Base-by-base conservation (phyloP, 1,140 invertebrate species). In the Trypoxylus dichotomus region DNA sequence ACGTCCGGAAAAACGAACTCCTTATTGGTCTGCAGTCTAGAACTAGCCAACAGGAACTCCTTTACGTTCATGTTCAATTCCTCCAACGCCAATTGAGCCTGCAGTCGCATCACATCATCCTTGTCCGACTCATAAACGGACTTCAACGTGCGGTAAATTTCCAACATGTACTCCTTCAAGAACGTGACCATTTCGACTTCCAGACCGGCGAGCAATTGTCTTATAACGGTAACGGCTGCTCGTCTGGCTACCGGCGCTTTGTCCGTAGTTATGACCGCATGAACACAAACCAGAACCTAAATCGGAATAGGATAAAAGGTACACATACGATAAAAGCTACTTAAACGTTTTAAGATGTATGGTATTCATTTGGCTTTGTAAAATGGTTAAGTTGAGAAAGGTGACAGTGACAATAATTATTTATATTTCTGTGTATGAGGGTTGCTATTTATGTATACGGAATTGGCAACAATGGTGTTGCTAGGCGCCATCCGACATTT, bases 161-260 rank as follows among this genome's bases (percentile, higher is more conserved):
- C 89, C 8, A 91, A 85, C 24, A 96, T 85, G 60, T 92, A 89
- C 47, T 90, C 89, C 81, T 91, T 91, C 11, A 96, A 84, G 77
- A 91, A 88, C 6, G 86, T 83, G 29, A 96, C 85, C 10, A 90
- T 89, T 81, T 94, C 91, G 82, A 87, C 90, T 21, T 92, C 93
- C 8, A 95, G 85, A 21, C 95, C 95, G 82, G 91, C 90, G 24
- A 96, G 84, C 43, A 96, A 84, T 78, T 93, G 88, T 37, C 91
- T 90, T 75, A 94, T 88, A 10, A 96, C 91, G 83, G 95, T 86
- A 7, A 94, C 91, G 25, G 93, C 93, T n/a, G 95, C 94, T 82
- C 94, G 88, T 76, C 94, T 87, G 43, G 94, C 93, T 86, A 94
- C 92, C 15, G 90, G 83, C 29, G 88, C 87, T 81, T 91, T 90